A percentile compares a stretch with the other conserved stretches of the same genome.
Conservation (phyloP, 2,888 invertebrate genomes). For the Polyploca ridens region DNA sequence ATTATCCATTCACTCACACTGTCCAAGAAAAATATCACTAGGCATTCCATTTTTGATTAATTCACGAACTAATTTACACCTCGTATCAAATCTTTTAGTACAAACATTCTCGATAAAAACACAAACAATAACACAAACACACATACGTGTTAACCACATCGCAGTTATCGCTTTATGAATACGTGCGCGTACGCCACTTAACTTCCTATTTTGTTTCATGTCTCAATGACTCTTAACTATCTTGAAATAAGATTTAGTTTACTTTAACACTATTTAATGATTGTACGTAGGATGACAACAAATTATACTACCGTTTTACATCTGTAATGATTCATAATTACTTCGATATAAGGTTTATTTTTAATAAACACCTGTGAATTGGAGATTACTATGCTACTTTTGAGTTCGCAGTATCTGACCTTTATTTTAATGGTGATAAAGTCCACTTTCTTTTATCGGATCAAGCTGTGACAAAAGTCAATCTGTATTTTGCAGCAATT, state of each 20-base stretch:
- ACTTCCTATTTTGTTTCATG: not conserved
- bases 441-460: not conserved
- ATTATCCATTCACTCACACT: slow-evolving; percentile 58
- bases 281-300: not conserved
- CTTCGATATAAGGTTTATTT: not conserved
- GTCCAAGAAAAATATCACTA: slow-evolving; percentile 65
- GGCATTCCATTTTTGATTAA: slow-evolving; percentile 59
- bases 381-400: not conserved
- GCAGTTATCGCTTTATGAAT: slow-evolving; percentile 36
- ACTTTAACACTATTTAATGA: slow-evolving; percentile 3
- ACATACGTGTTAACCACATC: slow-evolving; percentile 60
- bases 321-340: not conserved
- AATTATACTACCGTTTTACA: not conserved
- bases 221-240: not conserved
- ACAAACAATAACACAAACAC: slow-evolving; percentile 36
- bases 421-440: not conserved
- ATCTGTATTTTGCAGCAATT: not conserved
- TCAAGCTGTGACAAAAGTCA: not conserved
- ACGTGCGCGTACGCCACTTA: slow-evolving; percentile 25
- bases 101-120: slow-evolving; percentile 29
- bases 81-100: slow-evolving; percentile 60
- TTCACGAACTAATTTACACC: slow-evolving; percentile 70
- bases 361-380: not conserved
- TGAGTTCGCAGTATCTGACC: not conserved
- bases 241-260: slow-evolving; percentile 17